These are phyloP conservation scores for Cheumatopsyche charites DNA, from an alignment of 1,140 invertebrate species.

Conservation along the genomic window DNA sequence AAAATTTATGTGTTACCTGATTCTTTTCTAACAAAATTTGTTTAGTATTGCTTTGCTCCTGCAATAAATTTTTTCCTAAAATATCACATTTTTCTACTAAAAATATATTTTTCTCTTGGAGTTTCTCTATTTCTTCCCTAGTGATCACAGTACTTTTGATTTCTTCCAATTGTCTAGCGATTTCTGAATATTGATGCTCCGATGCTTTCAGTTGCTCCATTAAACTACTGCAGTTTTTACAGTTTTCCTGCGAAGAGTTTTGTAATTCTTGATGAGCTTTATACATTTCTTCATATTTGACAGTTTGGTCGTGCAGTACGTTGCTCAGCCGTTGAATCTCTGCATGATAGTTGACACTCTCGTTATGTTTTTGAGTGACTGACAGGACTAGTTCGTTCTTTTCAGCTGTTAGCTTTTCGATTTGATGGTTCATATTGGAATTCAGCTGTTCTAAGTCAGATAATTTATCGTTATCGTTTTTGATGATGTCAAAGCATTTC, in stretches of 20 bases:
- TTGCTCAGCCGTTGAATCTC: slow-evolving; percentile 81
- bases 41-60: slow-evolving; percentile 63
- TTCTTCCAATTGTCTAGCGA: slow-evolving; percentile 49
- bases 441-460: slow-evolving; percentile 52
- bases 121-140: slow-evolving; percentile 52
- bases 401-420: slow-evolving; percentile 63
- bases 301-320: slow-evolving; percentile 54
- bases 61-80: slow-evolving; percentile 64
- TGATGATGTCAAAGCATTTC: slow-evolving; percentile 33
- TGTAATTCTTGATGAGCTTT: slow-evolving; percentile 61
- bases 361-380: slow-evolving; percentile 80
- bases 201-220: slow-evolving; percentile 54
- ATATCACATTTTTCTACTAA: slow-evolving; percentile 67
- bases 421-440: slow-evolving; percentile 53
- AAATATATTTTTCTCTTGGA: slow-evolving; percentile 57
- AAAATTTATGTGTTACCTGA: slow-evolving; percentile 50
- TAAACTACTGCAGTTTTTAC: slow-evolving; percentile 53
- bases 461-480: slow-evolving; percentile 48
- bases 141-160: slow-evolving; percentile 35
- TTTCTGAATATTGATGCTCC: slow-evolving; percentile 53
- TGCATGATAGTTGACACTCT: slow-evolving; percentile 79
- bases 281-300: slow-evolving; percentile 60
- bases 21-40: slow-evolving; percentile 62
- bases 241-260: slow-evolving; percentile 45
- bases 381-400: slow-evolving; percentile 77